Conservation (phyloP, 2,113 vertebrate genomes). For the Dasyornis broadbenti region DNA sequence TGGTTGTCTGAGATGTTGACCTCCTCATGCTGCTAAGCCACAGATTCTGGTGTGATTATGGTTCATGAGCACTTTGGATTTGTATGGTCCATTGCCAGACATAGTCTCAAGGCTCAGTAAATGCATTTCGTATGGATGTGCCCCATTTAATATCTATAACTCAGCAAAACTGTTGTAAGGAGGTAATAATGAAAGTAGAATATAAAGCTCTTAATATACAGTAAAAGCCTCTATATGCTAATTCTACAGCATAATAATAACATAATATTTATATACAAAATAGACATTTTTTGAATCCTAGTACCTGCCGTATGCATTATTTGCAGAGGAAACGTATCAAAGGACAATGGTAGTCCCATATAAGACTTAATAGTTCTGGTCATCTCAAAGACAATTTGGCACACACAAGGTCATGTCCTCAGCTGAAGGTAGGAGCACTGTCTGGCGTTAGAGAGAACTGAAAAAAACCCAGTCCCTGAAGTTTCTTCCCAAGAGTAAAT, state of each 20-base stretch:
- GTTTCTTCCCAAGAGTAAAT: conserved; percentile 44
- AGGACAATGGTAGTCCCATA: background rate
- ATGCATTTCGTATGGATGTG: background rate
- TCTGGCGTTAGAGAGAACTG: background rate
- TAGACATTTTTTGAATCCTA: background rate
- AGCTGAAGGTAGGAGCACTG: background rate
- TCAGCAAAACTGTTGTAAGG: background rate
- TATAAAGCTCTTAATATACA: background rate
- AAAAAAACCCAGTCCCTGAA: background rate
- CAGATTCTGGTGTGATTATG: background rate
- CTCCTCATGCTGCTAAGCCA: background rate
- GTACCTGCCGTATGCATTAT: background rate
- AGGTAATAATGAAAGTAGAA: background rate
- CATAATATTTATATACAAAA: background rate
- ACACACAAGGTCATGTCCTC: background rate
- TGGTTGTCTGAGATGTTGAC: background rate
- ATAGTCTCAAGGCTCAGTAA: background rate
- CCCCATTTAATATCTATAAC: background rate
- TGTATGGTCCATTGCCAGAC: background rate
- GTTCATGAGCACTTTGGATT: background rate
- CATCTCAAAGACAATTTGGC: background rate
- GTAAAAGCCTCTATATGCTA: background rate
- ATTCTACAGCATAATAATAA: background rate
- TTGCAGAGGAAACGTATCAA: background rate
- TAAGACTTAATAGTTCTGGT: background rate